These are phyloP conservation scores for Eidolon helvum DNA, from an alignment of 2,113 vertebrate species.

Conservation along the genomic window DNA sequence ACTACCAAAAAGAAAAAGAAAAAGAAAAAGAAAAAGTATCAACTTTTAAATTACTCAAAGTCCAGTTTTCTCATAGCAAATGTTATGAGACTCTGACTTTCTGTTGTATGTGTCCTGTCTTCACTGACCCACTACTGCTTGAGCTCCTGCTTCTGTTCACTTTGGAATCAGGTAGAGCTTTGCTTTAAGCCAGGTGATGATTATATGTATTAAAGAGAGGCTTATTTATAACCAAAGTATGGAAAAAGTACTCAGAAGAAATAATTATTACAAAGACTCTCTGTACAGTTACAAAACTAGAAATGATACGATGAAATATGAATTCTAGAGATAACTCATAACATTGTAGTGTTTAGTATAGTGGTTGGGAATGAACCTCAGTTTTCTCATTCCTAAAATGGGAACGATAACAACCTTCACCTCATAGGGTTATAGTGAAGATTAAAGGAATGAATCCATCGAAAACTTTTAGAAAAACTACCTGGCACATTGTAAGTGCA, in stretches of 20 bases:
- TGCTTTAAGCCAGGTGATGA: background rate
- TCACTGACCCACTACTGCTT: background rate
- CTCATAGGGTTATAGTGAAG: background rate
- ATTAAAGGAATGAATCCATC: background rate
- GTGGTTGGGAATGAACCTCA: background rate
- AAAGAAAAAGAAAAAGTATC: background rate
- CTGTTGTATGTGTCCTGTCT: background rate
- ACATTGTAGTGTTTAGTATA: background rate
- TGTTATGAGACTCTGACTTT: conserved; percentile 54
- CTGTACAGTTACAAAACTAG: background rate
- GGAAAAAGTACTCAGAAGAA: background rate
- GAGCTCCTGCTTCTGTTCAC: background rate
- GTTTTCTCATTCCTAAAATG: background rate
- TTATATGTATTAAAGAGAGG: background rate
- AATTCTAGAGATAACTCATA: background rate
- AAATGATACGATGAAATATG: background rate
- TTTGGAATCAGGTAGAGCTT: background rate
- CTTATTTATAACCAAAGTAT: background rate
- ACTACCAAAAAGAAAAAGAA: background rate
- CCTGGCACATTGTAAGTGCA: background rate
- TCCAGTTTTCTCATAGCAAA: conserved; percentile 79
- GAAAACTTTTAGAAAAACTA: background rate
- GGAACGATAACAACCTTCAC: background rate
- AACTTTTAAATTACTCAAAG: conserved; percentile 68
- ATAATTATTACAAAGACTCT: background rate